These are phyloP conservation scores for Etheostoma cragini DNA, from an alignment of 2,113 vertebrate genomes.

Conservation along the genomic window DNA sequence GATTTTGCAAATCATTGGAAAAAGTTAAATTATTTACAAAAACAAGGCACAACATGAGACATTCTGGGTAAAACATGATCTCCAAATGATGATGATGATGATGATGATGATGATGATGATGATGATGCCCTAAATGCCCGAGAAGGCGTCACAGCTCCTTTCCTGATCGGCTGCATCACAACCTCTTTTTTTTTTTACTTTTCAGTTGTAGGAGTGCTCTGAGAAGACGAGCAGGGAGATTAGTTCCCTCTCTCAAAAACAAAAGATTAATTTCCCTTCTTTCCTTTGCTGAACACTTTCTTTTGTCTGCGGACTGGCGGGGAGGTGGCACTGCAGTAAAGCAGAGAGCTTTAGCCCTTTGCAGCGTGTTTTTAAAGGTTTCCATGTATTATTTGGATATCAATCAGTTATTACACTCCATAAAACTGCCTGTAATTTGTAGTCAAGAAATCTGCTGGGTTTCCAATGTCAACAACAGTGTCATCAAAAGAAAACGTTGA, in stretches of 20 bases:
- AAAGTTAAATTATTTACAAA: constrained; percentile 75
- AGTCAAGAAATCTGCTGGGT: not conserved
- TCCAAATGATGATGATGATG: not conserved
- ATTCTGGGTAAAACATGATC: constrained; percentile 27
- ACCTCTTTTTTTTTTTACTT: not conserved
- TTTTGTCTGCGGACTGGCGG: constrained; percentile 11
- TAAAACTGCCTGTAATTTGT: not conserved
- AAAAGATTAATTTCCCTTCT: not conserved
- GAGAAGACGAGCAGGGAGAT: not conserved
- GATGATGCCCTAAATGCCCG: not conserved
- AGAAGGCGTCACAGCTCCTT: not conserved
- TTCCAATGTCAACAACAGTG: too few relatives aligned
- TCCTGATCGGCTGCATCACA: not conserved
- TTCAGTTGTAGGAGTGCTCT: not conserved
- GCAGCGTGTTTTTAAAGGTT: not conserved
- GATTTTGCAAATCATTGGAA: constrained; percentile 53
- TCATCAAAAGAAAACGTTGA: too few relatives aligned
- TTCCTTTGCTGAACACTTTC: not conserved
- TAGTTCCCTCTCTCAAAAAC: not conserved
- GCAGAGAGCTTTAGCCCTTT: not conserved
- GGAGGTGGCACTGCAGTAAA: constrained; percentile 3
- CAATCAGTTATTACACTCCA: not conserved
- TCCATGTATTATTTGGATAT: not conserved
- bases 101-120: not conserved
- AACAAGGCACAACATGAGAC: constrained; percentile 33